These are phyloP conservation scores for Myotis daubentonii DNA, from an alignment of 2,797 vertebrate genomes.

Conservation along the genomic window DNA sequence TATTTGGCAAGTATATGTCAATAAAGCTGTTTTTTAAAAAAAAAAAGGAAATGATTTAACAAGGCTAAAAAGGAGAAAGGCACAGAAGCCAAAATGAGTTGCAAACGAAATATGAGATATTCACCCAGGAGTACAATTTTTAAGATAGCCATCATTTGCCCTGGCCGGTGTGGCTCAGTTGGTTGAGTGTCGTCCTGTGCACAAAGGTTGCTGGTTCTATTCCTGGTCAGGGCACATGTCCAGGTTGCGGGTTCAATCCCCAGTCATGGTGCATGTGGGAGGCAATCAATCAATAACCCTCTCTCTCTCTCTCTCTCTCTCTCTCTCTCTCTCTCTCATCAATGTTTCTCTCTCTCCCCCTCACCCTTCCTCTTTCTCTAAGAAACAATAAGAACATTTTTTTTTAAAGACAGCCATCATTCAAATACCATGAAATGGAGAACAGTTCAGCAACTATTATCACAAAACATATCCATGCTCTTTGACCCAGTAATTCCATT, in stretches of 20 bases:
- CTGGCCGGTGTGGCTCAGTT: neutral
- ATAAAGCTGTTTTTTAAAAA: neutral
- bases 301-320: neutral
- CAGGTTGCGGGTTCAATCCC: neutral
- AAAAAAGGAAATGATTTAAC: neutral
- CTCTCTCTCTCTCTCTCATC: neutral
- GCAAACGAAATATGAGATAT: neutral
- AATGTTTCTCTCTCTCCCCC: neutral
- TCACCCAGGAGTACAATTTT: neutral
- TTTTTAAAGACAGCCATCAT: neutral
- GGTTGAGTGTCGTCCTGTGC: neutral
- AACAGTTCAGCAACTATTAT: neutral
- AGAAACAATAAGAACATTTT: neutral
- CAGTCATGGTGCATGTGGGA: neutral
- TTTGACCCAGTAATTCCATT: conserved; percentile 48
- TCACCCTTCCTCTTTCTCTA: neutral
- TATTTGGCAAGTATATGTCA: neutral
- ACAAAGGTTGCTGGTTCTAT: neutral
- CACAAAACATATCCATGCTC: neutral
- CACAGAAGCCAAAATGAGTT: conserved; percentile 1
- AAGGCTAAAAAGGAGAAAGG: neutral
- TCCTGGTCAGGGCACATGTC: neutral
- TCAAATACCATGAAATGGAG: neutral
- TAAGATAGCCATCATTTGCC: neutral
- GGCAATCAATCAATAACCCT: neutral